Evolutionary conservation across 2,113 vertebrate species (phyloP), one percentile per base, ranked within the genome.

Genomic region (Xiphophorus hellerii): DNA sequence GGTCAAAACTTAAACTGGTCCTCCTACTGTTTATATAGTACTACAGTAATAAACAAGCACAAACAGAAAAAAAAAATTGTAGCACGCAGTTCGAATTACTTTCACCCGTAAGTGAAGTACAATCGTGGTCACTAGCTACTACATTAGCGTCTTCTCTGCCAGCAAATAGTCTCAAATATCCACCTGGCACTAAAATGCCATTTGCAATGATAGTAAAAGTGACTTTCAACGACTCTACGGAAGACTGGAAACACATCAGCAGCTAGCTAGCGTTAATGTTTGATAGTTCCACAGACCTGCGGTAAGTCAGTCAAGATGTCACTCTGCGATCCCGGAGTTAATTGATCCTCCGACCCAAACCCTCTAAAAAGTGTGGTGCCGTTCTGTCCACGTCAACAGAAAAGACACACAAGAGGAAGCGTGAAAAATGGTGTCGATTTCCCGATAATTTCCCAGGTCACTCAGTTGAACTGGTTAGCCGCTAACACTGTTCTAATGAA

Each of bases 211-310:
- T 5, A 30, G 15, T 13, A 8, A 10, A 28, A 1, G 4, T 9
- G 39, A 68, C 35, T 81, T 66, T 1, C 28, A 27, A 1, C 28
- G 13, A 66, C 35, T 69, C 12, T 0, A 8, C 25, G 5, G 31
- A 27, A 77, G 28, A 37, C 14, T 15, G 27, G 15, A 0, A 2
- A 20, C 54, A 62, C 35, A 28, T 17, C 15, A 28, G 48, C 67
- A 4, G 68, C n/a, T 48, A 51, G 74, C 82, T 70, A 13, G 39
- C 2, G 64, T 64, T 78, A 30, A n/a, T 48, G 5, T 54, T n/a
- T 58, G 51, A 58, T 58, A 58, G 51, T 58, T 58, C 78, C 81
- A 12, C 84, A 8, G 68, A 86, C 60, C 74, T 60, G 71, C 68
- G 27, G 69, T 76, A 17, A 17, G 44, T 20, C 44, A 69, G 66